Evolutionary conservation across 2,888 invertebrate genomes (phyloP).

Genomic region (Cantharis lateralis): DNA sequence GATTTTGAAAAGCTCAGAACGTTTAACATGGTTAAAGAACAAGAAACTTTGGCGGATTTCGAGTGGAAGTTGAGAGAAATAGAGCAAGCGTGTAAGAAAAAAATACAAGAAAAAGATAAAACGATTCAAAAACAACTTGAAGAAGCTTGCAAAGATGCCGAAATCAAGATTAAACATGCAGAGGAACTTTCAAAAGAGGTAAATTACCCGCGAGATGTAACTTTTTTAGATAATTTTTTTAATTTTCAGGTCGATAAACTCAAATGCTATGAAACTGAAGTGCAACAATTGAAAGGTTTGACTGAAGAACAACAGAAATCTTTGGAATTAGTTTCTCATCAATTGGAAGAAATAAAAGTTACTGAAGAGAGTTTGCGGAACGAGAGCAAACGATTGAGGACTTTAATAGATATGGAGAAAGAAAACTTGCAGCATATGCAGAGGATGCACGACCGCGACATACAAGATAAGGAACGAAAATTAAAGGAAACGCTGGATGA

Average conservation of each 20-base stretch:
- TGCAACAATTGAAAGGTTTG: slow-evolving; percentile 61
- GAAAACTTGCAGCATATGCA: slow-evolving; percentile 54
- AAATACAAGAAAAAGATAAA: slow-evolving; percentile 65
- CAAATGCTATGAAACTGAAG: slow-evolving; percentile 62
- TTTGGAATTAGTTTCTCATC: slow-evolving; percentile 60
- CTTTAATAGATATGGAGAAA: slow-evolving; percentile 52
- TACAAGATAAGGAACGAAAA: slow-evolving; percentile 55
- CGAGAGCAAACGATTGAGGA: slow-evolving; percentile 56
- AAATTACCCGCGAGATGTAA: not conserved
- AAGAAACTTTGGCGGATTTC: slow-evolving; percentile 76
- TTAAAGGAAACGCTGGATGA: slow-evolving; percentile 56
- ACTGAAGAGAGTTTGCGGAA: slow-evolving; percentile 62
- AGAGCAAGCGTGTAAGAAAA: slow-evolving; percentile 70
- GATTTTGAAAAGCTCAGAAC: slow-evolving; percentile 73
- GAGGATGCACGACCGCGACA: slow-evolving; percentile 52
- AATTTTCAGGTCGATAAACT: slow-evolving; percentile 56
- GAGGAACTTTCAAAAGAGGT: slow-evolving; percentile 53
- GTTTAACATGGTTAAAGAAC: slow-evolving; percentile 72
- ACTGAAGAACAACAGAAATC: slow-evolving; percentile 65
- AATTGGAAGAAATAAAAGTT: slow-evolving; percentile 61
- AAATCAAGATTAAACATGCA: slow-evolving; percentile 51
- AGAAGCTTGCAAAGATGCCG: slow-evolving; percentile 53
- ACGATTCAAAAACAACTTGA: slow-evolving; percentile 61
- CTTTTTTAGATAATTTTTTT: not conserved
- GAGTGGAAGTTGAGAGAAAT: slow-evolving; percentile 83